Evolutionary conservation across 2,113 vertebrate species (phyloP), one percentile per base, ranked within the genome.

Genomic region (Chionomys nivalis): DNA sequence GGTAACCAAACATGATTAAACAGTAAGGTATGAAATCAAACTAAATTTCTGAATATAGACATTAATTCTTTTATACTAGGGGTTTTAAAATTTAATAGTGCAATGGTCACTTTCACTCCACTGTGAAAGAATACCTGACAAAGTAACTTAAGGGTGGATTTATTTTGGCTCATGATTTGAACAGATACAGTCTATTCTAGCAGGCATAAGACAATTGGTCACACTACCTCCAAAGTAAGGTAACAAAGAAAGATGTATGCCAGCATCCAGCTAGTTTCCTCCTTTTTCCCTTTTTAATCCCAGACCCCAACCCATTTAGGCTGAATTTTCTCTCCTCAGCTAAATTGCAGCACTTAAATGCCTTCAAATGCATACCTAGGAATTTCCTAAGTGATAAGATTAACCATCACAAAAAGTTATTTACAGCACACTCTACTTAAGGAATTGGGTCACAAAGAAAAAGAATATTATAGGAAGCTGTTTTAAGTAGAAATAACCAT

Each of bases 1-100:
- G 81, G 24, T 39, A 87, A 83, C 36, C 82, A 96, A 92, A 93
- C 55, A 24, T 90, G 4, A 90, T 73, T 94, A 61, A 90, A 96
- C 87, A 90, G 44, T 87, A 90, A 93, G 52, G 36, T 66, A 88
- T 93, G 26, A 87, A 44, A 66, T 47, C 26, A 86, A 85, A 65
- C 28, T 86, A 44, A 65, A 86, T 86, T 86, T 66, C 61, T 86
- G 39, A 66, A 23, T 19, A 42, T 85, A 42, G 42, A 65, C 42
- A 66, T 23, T 66, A 86, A 33, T 68, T 66, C 26, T 66, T 42
- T 86, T 68, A 36, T 44, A 66, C 42, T 21, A 68, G 63, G 17
- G 42, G 33, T 86, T 86, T 86, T 86, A 66, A 61, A 85, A 36
- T 86, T 31, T 21, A 65, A 21, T 16, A 63, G 28, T 65, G 8